Evolutionary conservation across 2,113 vertebrate genomes (phyloP).

Genomic region (Cynopterus brachyotis): DNA sequence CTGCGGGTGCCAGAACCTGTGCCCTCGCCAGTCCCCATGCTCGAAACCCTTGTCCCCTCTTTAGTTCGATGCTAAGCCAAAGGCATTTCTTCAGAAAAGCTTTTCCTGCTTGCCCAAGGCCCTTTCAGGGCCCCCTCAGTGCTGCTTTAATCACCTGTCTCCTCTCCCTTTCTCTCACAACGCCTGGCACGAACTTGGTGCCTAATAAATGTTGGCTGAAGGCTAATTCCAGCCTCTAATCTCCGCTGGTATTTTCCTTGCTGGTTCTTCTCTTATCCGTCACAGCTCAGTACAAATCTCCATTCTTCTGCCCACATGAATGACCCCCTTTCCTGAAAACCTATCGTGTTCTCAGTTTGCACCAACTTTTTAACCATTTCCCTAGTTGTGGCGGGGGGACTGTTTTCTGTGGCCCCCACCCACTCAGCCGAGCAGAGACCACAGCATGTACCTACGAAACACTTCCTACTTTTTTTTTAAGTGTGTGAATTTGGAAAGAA

Average conservation of each 20-base stretch:
- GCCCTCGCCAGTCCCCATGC: not conserved
- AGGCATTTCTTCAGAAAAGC: not conserved
- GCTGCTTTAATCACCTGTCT: not conserved
- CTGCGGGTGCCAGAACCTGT: rapidly evolving
- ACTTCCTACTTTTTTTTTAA: not conserved
- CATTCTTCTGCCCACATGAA: not conserved
- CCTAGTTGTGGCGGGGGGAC: not conserved
- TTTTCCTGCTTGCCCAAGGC: not conserved
- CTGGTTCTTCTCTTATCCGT: not conserved
- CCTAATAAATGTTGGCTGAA: not conserved
- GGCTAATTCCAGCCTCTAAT: not conserved
- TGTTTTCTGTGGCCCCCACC: not conserved
- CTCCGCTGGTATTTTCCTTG: not conserved
- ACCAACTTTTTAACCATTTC: not conserved
- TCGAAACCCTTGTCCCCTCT: not conserved
- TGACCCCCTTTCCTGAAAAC: not conserved
- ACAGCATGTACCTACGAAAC: not conserved
- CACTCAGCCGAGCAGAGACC: not conserved
- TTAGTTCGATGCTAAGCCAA: not conserved
- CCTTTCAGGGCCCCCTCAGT: not conserved
- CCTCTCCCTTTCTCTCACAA: not conserved
- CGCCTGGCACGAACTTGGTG: not conserved
- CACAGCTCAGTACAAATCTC: not conserved
- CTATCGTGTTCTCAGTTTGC: not conserved
- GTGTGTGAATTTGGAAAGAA: not conserved